Conservation (phyloP, 2,888 invertebrate genomes). For the Harpagoxenus sublaevis region DNA sequence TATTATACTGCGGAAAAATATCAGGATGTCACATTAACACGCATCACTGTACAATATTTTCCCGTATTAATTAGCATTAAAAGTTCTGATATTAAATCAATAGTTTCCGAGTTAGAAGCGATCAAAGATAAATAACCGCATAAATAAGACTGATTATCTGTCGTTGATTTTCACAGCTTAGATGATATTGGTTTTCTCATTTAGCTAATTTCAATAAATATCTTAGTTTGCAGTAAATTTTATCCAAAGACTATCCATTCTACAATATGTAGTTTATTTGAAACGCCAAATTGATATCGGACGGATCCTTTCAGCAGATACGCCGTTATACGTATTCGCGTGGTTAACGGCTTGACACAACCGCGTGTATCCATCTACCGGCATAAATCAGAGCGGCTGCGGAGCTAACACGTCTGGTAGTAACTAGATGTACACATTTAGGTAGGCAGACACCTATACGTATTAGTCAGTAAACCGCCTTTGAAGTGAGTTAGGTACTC, state of each 20-base stretch:
- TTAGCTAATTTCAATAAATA: neutral
- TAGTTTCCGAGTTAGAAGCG: neutral
- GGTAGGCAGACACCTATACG: neutral
- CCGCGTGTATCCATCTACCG: conserved; percentile 22
- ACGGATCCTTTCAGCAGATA: conserved; percentile 2
- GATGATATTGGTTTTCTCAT: neutral
- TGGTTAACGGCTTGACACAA: conserved; percentile 51
- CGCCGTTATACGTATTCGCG: neutral
- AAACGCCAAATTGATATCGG: neutral
- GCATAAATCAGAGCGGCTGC: conserved; percentile 48
- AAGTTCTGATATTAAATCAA: neutral
- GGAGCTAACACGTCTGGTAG: conserved; percentile 39
- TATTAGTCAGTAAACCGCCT: conserved; percentile 31
- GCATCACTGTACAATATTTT: neutral
- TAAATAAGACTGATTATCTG: neutral
- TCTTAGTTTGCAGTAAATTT: neutral
- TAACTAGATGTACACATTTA: conserved; percentile 38
- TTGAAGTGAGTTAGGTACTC: conserved; percentile 34
- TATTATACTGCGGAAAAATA: neutral
- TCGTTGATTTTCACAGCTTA: neutral
- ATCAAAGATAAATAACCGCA: too few species aligned
- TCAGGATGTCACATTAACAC: neutral
- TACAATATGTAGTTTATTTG: neutral
- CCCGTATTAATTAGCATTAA: neutral
- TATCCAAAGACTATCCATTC: neutral